Percentiles rank a stretch among this genome's conserved stretches.
Conservation (phyloP, 2,888 invertebrate species). For the Drymonia ruficornis region DNA sequence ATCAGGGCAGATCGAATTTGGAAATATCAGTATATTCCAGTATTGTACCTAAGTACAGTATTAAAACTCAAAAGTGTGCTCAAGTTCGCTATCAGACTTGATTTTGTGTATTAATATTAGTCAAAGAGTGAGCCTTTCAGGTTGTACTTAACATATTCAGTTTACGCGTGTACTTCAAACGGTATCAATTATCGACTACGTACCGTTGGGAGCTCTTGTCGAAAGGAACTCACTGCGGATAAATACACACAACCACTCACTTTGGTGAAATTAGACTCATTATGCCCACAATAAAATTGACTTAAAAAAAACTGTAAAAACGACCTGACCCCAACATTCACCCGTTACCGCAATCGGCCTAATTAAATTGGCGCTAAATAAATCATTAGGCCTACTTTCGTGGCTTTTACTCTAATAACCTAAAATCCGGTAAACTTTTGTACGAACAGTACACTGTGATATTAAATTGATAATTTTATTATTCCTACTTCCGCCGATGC, state of each 20-base stretch:
- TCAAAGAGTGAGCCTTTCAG: too few relatives aligned
- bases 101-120: too few relatives aligned
- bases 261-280: background rate
- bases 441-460: conserved; percentile 13
- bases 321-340: conserved; percentile 11
- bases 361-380: conserved; percentile 20
- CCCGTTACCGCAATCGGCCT: conserved; percentile 12
- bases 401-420: conserved; percentile 28
- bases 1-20: too few relatives aligned
- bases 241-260: background rate
- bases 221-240: background rate
- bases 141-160: too few relatives aligned
- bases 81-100: too few relatives aligned
- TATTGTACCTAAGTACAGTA: too few relatives aligned
- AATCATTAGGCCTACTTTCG: conserved; percentile 28
- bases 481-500: conserved; percentile 20
- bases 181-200: background rate
- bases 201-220: background rate
- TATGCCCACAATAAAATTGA: background rate
- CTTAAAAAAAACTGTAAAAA: conserved; percentile 1
- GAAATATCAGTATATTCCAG: too few relatives aligned
- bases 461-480: conserved; percentile 21
- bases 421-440: conserved; percentile 16
- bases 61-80: too few relatives aligned
- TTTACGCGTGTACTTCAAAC: background rate